Conservation (phyloP, 2,113 vertebrate genomes). For the Nanger granti region DNA sequence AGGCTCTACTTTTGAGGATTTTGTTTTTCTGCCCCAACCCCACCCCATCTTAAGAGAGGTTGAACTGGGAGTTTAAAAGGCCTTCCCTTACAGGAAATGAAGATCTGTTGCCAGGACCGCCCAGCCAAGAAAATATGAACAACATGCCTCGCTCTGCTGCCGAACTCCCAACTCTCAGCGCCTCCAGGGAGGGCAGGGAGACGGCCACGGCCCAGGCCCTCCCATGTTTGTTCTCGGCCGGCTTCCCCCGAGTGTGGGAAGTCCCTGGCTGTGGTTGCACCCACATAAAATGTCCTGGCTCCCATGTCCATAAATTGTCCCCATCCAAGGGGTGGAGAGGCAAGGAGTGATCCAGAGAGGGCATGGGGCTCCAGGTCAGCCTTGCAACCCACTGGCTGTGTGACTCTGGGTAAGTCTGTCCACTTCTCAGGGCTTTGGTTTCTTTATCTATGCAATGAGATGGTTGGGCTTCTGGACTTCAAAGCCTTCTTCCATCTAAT, state of each 20-base stretch:
- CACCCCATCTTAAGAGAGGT: slow-evolving; percentile 33
- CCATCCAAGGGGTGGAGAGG: not conserved
- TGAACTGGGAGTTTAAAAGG: slow-evolving; percentile 66
- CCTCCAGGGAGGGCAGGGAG: slow-evolving; percentile 12
- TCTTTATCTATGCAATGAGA: not conserved
- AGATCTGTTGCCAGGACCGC: slow-evolving; percentile 68
- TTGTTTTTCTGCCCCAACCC: not conserved
- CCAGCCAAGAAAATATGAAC: slow-evolving; percentile 69
- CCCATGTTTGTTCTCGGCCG: slow-evolving; percentile 12
- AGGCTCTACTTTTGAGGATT: not conserved
- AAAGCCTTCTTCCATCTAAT: not conserved
- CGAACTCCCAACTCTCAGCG: slow-evolving; percentile 16
- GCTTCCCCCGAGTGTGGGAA: slow-evolving; percentile 3
- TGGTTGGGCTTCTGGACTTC: not conserved
- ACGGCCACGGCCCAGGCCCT: not conserved
- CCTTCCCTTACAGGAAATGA: slow-evolving; percentile 66
- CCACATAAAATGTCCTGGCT: not conserved
- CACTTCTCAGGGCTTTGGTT: not conserved
- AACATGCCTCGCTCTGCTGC: slow-evolving; percentile 61
- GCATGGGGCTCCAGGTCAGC: not conserved
- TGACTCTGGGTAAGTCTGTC: not conserved
- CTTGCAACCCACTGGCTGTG: not conserved
- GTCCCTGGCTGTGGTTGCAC: not conserved
- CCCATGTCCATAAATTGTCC: not conserved
- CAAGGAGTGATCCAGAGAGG: rapidly evolving